These are phyloP conservation scores for Orthonyx spaldingii DNA, from an alignment of 2,113 vertebrate genomes.

Conservation along the genomic window DNA sequence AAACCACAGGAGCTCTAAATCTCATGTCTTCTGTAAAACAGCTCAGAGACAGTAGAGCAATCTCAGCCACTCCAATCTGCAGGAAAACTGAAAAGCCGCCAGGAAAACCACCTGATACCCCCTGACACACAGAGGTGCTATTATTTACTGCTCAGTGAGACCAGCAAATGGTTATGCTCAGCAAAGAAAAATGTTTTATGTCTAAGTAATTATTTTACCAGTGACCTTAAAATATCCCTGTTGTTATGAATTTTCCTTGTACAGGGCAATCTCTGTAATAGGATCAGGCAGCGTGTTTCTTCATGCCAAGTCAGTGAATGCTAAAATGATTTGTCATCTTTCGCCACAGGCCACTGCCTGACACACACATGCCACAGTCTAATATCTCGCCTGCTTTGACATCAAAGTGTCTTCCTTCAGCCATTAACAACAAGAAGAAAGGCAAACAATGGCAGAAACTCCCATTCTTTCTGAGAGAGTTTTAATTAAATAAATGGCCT, in stretches of 20 bases:
- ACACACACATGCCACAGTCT: slow-evolving; percentile 23
- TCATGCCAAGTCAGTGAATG: slow-evolving; percentile 40
- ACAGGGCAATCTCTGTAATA: slow-evolving; percentile 15
- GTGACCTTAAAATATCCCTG: slow-evolving; percentile 33
- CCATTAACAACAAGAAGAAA: background rate
- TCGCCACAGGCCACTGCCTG: slow-evolving; percentile 23
- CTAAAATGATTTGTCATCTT: slow-evolving; percentile 50
- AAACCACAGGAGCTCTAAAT: background rate
- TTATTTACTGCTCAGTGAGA: background rate
- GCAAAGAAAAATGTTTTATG: background rate
- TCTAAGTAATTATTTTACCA: slow-evolving; percentile 2
- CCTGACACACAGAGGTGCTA: background rate
- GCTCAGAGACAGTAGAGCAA: background rate
- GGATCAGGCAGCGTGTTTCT: slow-evolving; percentile 41
- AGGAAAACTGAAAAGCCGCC: background rate
- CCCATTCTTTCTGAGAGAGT: background rate
- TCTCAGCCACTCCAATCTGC: background rate
- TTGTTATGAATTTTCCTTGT: background rate
- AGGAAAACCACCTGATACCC: slow-evolving; percentile 18
- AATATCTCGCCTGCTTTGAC: background rate
- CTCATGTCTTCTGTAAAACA: background rate
- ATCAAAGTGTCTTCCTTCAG: slow-evolving; percentile 5
- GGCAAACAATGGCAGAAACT: background rate
- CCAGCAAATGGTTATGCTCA: background rate
- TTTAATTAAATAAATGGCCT: slow-evolving; percentile 28